Percentiles rank a stretch among this genome's conserved stretches.
phyloP scores from a whole-genome alignment of 2,113 vertebrate genomes.

The Melospiza melodia region DNA sequence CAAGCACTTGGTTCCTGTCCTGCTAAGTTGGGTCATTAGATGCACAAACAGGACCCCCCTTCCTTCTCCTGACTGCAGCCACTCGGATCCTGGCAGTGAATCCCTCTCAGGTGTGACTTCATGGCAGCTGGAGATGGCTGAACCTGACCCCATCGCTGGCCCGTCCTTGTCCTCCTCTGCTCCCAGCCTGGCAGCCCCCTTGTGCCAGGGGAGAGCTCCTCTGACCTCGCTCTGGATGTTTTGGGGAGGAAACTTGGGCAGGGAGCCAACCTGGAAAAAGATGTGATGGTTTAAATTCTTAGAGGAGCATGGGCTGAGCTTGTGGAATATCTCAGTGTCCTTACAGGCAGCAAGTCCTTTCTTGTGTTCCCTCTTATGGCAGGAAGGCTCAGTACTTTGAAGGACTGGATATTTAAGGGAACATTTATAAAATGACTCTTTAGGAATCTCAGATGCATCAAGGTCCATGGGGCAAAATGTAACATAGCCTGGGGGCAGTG shows the following conservation, averaged over 20 bases:
- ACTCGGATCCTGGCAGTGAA: neutral
- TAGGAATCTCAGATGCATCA: neutral
- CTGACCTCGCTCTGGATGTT: neutral
- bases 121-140: neutral
- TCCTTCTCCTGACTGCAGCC: neutral
- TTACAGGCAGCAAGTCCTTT: neutral
- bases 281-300: neutral
- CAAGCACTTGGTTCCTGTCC: constrained; percentile 13
- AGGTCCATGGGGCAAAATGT: neutral
- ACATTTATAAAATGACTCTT: neutral
- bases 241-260: neutral
- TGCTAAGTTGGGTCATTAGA: neutral
- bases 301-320: neutral
- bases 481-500: neutral
- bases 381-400: neutral
- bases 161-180: neutral
- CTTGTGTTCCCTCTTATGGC: neutral
- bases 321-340: neutral
- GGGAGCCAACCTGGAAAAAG: neutral
- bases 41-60: neutral
- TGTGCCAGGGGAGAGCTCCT: neutral
- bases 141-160: neutral
- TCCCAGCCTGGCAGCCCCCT: neutral
- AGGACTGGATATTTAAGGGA: neutral
- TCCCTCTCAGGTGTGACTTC: constrained; percentile 28